These are phyloP conservation scores for Diarsia dahlii DNA, from an alignment of 2,888 invertebrate genomes.

Conservation along the genomic window DNA sequence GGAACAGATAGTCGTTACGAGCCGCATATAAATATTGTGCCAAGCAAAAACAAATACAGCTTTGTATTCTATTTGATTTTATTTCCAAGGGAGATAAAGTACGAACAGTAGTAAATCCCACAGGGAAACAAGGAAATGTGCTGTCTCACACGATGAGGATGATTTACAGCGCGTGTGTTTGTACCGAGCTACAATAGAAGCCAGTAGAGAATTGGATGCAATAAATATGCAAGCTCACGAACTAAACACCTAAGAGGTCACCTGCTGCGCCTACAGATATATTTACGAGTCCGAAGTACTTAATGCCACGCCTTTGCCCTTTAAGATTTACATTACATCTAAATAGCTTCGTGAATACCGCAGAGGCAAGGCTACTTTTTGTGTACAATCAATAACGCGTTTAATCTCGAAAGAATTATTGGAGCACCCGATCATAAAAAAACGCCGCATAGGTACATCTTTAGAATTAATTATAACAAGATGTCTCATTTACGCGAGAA, in stretches of 20 bases:
- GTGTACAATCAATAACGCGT: conserved; percentile 60
- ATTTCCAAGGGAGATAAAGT: conserved; percentile 34
- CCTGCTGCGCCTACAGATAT: conserved; percentile 88
- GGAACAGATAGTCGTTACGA: conserved; percentile 48
- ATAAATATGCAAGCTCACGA: conserved; percentile 84
- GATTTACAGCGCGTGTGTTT: conserved; percentile 71
- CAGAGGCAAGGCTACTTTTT: conserved; percentile 76
- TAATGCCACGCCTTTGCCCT: conserved; percentile 87
- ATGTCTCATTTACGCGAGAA: conserved; percentile 40
- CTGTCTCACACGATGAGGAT: conserved; percentile 65
- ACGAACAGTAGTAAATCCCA: conserved; percentile 53
- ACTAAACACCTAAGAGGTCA: conserved; percentile 87
- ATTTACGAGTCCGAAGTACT: conserved; percentile 81
- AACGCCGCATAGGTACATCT: conserved; percentile 13
- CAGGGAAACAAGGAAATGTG: conserved; percentile 52
- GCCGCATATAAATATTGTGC: conserved; percentile 48
- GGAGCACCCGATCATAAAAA: conserved; percentile 31
- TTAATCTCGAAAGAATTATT: conserved; percentile 48
- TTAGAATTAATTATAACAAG: conserved; percentile 41
- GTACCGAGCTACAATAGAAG: conserved; percentile 70
- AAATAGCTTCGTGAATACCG: conserved; percentile 82
- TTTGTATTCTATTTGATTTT: conserved; percentile 41
- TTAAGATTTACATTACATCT: conserved; percentile 84
- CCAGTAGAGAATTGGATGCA: conserved; percentile 71
- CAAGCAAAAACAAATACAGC: conserved; percentile 47